A percentile compares a stretch with the other conserved stretches of the same genome.
Conservation (phyloP, 1,140 invertebrate species). For the Lethocerus indicus region DNA sequence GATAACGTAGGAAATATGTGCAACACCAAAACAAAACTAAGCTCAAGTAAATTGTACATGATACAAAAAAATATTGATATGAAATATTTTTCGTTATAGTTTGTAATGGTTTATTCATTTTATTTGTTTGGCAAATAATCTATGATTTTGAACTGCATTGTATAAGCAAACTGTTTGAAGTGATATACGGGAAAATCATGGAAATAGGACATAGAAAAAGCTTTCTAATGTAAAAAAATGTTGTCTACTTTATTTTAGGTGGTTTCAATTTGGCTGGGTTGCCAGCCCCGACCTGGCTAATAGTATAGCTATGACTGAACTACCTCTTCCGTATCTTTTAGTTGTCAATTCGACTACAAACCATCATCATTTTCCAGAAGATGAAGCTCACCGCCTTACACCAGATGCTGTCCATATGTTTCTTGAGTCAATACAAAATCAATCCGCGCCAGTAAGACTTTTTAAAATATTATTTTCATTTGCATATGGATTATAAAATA, state of each 20-base stretch:
- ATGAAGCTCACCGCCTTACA: slow-evolving; percentile 61
- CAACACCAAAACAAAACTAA: too few relatives aligned
- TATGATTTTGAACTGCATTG: too few relatives aligned
- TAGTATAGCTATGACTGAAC: slow-evolving; percentile 70
- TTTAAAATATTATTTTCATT: not conserved
- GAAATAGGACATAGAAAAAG: too few relatives aligned
- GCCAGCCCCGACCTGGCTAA: slow-evolving; percentile 73
- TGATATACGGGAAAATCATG: too few relatives aligned
- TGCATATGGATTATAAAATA: not conserved
- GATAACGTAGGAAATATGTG: too few relatives aligned
- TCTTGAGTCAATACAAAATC: slow-evolving; percentile 53
- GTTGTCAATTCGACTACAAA: slow-evolving; percentile 80
- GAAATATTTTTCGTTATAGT: too few relatives aligned
- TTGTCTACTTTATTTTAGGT: slow-evolving; percentile 21
- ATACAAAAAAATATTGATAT: too few relatives aligned
- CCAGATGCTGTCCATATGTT: slow-evolving; percentile 61
- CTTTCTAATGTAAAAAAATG: too few relatives aligned
- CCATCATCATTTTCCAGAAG: slow-evolving; percentile 77
- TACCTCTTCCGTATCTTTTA: slow-evolving; percentile 69
- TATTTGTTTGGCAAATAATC: too few relatives aligned
- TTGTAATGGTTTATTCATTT: too few relatives aligned
- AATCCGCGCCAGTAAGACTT: slow-evolving; percentile 44
- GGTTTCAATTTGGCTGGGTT: slow-evolving; percentile 85
- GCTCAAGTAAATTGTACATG: too few relatives aligned
- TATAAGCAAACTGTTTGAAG: too few relatives aligned